Percentiles rank a stretch among this genome's conserved stretches.
phyloP scores from a whole-genome alignment of 2,113 vertebrate genomes.

The Mystacornis crossleyi region DNA sequence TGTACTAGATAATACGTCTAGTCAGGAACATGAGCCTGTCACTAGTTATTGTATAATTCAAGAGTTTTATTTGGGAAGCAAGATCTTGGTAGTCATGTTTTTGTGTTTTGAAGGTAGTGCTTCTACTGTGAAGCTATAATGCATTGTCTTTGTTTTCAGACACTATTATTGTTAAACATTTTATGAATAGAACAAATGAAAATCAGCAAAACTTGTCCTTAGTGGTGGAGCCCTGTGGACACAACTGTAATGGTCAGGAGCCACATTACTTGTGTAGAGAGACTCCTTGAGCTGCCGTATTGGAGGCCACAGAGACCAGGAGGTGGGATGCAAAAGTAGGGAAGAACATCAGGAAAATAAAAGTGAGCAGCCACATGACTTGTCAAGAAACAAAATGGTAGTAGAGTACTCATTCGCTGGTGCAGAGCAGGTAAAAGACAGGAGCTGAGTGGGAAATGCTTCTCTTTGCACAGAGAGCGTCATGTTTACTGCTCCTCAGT shows the following conservation, averaged over 20 bases:
- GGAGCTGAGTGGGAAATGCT: not conserved
- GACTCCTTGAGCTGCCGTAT: not conserved
- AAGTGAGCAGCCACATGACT: not conserved
- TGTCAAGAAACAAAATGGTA: not conserved
- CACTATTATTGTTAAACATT: not conserved
- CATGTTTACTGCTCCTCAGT: not conserved
- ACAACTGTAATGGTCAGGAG: not conserved
- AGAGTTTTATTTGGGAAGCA: not conserved
- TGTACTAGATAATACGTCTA: not conserved
- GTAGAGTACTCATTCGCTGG: not conserved
- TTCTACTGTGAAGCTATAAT: not conserved
- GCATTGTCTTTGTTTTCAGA: not conserved
- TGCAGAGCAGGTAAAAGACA: not conserved
- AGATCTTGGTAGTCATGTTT: not conserved
- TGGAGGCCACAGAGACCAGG: not conserved
- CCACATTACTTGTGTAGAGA: rapidly evolving
- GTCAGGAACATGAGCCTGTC: not conserved
- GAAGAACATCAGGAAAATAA: not conserved
- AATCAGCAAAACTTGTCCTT: not conserved
- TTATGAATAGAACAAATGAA: not conserved
- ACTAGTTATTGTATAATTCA: not conserved
- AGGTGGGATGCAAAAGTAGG: not conserved
- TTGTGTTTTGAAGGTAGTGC: not conserved
- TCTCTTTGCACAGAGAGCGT: not conserved
- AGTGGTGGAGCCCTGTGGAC: rapidly evolving